Conservation (phyloP, 2,113 vertebrate species). For the Esox niger region DNA sequence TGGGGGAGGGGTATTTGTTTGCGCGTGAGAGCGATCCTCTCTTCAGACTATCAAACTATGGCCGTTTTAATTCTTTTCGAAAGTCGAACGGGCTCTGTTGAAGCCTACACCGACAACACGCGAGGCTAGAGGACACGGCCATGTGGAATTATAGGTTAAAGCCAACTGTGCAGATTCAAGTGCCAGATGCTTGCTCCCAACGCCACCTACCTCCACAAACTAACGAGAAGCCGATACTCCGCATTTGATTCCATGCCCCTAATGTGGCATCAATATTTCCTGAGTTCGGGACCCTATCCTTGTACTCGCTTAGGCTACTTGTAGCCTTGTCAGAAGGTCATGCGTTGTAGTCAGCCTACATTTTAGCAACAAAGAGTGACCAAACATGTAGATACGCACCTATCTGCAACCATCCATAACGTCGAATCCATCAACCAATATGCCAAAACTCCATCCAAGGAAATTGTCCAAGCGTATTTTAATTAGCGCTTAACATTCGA, state of each 20-base stretch:
- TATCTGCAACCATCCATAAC: slow-evolving; percentile 66
- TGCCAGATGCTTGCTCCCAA: background rate
- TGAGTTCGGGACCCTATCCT: background rate
- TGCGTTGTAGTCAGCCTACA: background rate
- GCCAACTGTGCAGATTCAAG: background rate
- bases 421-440: slow-evolving; percentile 72
- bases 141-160: background rate
- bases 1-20: slow-evolving; percentile 68
- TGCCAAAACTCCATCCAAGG: slow-evolving; percentile 58
- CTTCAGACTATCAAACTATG: background rate
- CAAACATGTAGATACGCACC: slow-evolving; percentile 61
- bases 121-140: background rate
- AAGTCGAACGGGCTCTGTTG: background rate
- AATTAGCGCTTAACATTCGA: slow-evolving; percentile 45
- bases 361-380: background rate
- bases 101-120: slow-evolving; percentile 4
- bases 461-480: slow-evolving; percentile 41
- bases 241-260: background rate
- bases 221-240: background rate
- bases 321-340: background rate
- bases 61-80: slow-evolving; percentile 13
- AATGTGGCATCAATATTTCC: background rate
- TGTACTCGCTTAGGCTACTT: background rate
- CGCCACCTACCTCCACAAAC: background rate
- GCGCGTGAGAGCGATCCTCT: slow-evolving; percentile 59